Base-by-base conservation (phyloP, 2,797 vertebrate species). In the Myripristis jacobus region DNA sequence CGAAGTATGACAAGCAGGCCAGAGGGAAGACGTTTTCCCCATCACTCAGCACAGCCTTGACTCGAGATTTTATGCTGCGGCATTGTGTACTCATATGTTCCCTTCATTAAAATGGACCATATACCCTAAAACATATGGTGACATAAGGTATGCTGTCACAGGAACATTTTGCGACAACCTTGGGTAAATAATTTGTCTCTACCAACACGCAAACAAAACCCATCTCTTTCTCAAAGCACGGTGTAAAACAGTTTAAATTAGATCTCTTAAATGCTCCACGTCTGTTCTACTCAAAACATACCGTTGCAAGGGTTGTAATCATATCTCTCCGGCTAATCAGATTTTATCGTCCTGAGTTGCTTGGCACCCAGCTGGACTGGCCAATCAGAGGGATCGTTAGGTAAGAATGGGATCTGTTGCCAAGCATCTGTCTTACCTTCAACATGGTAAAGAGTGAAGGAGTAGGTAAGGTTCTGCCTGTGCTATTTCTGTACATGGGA, bases 361-460 rank as follows among this genome's bases (percentile, higher is more conserved):
- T 66, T 21, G 18, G 57, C 43, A 65, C 73, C 21, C 7, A 18
- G 36, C 22, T 27, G 18, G 54, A 61, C 31, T 51, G 68, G 76
- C 82, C 71, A 86, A 77, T 87, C 48, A 67, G 53, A 70, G 27
- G 27, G 27, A 15, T 31, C 73, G 48, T 51, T 61, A 65, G 66
- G 75, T 77, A 41, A 62, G 8, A 74, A 67, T 24, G 60, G 82
- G 82, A 88, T 89, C 80, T 86, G 86, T 88, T 89, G 75, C 85
- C 70, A 88, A 60, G 81, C 56, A 58, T 73, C 69, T 8, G 0
- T 76, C 75, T 31, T 60, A 18, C 43, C 29, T 68, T 65, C 51
- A 38, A 78, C 51, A 34, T 11, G 31, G 38, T 27, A 54, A n/a
- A 11, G 22, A 24, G 16, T 80, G 50, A 75, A 59, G 44, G 36